These are phyloP conservation scores for Hormaphis cornu DNA, from an alignment of 1,140 invertebrate genomes.

Conservation along the genomic window DNA sequence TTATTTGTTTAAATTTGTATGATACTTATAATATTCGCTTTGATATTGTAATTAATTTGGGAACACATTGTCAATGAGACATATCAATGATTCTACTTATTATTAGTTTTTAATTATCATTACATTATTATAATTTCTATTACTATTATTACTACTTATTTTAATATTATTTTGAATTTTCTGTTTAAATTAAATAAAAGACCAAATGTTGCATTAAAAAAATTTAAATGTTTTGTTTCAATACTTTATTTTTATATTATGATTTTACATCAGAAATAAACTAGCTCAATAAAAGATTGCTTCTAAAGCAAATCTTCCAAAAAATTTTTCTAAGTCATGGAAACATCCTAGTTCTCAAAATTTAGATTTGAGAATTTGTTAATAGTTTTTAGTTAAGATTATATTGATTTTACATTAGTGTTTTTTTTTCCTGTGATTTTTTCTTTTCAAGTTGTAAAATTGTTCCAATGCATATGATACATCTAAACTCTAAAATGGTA, in stretches of 20 bases:
- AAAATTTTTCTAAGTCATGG: too few relatives aligned
- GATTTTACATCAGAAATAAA: background rate
- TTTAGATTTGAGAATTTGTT: too few relatives aligned
- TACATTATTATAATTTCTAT: background rate
- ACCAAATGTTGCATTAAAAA: background rate
- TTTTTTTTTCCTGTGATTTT: too few relatives aligned
- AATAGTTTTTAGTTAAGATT: too few relatives aligned
- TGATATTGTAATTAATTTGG: background rate
- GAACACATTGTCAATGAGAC: constrained; percentile 7
- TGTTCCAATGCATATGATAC: too few relatives aligned
- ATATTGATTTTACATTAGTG: too few relatives aligned
- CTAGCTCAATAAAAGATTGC: background rate
- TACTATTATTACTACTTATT: background rate
- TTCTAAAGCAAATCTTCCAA: too few relatives aligned
- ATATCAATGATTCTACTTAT: constrained; percentile 12
- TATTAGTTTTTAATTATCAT: background rate
- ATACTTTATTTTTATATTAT: constrained; percentile 2
- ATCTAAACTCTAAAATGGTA: too few relatives aligned
- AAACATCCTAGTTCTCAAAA: too few relatives aligned
- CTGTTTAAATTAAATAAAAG: background rate
- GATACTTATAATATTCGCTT: background rate
- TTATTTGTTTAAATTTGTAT: background rate
- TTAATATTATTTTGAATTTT: too few relatives aligned
- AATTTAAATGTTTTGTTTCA: background rate
- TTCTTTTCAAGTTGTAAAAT: too few relatives aligned